Base-by-base conservation (phyloP, 2,797 vertebrate species). In the Chelidonichthys spinosus region DNA sequence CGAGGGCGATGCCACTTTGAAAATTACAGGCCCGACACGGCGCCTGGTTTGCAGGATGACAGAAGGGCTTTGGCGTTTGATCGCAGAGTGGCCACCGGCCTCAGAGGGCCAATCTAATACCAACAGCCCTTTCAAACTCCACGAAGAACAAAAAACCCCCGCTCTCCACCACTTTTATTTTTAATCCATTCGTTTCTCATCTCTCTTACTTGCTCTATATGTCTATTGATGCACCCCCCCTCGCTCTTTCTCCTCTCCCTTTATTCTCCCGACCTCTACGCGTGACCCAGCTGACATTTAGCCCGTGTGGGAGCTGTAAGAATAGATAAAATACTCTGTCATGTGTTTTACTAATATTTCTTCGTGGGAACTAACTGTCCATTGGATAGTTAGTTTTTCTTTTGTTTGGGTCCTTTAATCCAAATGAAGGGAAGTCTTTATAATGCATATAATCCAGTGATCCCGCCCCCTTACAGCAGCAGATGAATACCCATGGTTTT, bases 161-260 rank as follows among this genome's bases (percentile, higher is more conserved):
- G 1, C 53, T 50, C 59, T 14, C 61, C 64, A 15, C 52, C 68
- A 50, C 86, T 88, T 89, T 91, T 76, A 89, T 88, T 88, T 89
- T 85, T 80, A 92, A 90, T 92, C 91, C 83, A 85, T 87, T 90
- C 87, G 84, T 85, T 86, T 84, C 75, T 88, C 88, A 86, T 86
- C 87, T 89, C 72, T 43, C 77, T 75, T 61, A 8, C 69, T 59
- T 5, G 35, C 58, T 71, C 68, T 37, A 72, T 43, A 70, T 47
- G 17, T 62, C 76, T 64, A 79, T 78, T 56, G 81, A 82, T 15
- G 46, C 68, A 63, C 68, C 37, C 15, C 15, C 9, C 25, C 15
- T 42, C 35, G 8, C 74, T 74, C 40, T 74, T 43, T 69, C 72
- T 64, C 54, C 37, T 74, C 56, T 72, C 74, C 75, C 61, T 87